Conservation (phyloP, 2,113 vertebrate genomes). For the Trichomycterus rosablanca region DNA sequence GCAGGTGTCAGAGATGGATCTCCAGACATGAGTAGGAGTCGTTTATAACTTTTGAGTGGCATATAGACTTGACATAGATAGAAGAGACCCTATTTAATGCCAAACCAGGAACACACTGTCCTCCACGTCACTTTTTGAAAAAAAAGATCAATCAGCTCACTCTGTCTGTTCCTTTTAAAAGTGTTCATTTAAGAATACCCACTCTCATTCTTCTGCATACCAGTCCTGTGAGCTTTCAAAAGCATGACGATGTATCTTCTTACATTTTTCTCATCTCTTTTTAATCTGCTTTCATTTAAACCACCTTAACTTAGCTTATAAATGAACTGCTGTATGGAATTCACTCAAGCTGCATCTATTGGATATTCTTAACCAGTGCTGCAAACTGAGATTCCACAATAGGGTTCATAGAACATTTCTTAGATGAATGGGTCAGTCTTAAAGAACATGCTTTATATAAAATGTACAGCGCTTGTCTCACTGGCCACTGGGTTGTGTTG, state of each 20-base stretch:
- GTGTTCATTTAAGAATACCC: constrained; percentile 13
- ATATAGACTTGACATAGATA: background rate
- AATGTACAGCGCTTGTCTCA: background rate
- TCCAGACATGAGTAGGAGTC: constrained; percentile 6
- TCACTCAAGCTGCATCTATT: constrained; percentile 18
- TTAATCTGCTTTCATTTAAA: constrained; percentile 21
- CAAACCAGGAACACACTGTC: constrained; percentile 27
- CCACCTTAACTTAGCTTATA: constrained; percentile 38
- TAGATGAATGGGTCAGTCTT: constrained; percentile 24
- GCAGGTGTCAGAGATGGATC: background rate
- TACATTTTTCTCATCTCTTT: constrained; percentile 8
- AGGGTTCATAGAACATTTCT: constrained; percentile 47
- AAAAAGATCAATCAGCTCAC: constrained; percentile 11
- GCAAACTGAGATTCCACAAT: constrained; percentile 33
- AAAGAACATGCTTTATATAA: background rate
- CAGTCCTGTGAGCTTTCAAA: constrained; percentile 11
- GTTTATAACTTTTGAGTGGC: constrained; percentile 31
- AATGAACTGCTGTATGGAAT: constrained; percentile 38
- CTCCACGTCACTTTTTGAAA: constrained; percentile 11
- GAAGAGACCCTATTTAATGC: constrained; percentile 30
- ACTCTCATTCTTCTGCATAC: background rate
- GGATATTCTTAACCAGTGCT: constrained; percentile 24
- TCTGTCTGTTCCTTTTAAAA: constrained; percentile 4
- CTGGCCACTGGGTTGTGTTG: background rate
- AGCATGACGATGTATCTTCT: constrained; percentile 14